A percentile compares a stretch with the other conserved stretches of the same genome.
Conservation (phyloP, 2,113 vertebrate genomes). For the Rhizomys pruinosus region DNA sequence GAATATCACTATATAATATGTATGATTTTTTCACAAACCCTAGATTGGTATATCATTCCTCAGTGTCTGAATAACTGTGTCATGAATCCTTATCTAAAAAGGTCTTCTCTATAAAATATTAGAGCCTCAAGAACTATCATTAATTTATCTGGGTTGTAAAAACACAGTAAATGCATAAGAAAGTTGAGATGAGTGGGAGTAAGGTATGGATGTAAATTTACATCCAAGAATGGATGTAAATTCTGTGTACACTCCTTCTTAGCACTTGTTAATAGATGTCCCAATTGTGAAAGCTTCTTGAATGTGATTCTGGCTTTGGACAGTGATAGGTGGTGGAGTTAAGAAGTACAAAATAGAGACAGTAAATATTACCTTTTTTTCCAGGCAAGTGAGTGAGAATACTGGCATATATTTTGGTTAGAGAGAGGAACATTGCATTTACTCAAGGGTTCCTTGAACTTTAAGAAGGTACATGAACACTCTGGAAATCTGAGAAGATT, state of each 20-base stretch:
- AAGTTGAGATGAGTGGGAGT: background rate
- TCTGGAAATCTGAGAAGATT: constrained; percentile 14
- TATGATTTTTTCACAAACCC: background rate
- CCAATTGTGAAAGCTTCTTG: background rate
- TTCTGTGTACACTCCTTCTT: background rate
- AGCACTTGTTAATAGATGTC: background rate
- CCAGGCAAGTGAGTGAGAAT: background rate
- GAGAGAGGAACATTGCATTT: constrained; percentile 33
- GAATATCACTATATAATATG: background rate
- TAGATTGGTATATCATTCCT: background rate
- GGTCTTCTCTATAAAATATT: background rate
- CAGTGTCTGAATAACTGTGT: constrained; percentile 10
- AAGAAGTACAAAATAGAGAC: background rate
- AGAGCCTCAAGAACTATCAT: background rate
- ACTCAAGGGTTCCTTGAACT: background rate
- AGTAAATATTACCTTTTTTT: background rate
- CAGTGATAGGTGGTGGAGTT: background rate
- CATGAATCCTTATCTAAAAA: background rate
- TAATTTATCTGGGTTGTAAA: background rate
- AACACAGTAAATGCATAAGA: background rate
- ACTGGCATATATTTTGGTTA: background rate
- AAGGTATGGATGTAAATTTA: too few relatives aligned
- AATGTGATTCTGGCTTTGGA: background rate
- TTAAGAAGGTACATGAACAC: background rate
- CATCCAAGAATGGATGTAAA: background rate